These are phyloP conservation scores for Catocala fraxini DNA, from an alignment of 2,888 invertebrate species.

Conservation along the genomic window DNA sequence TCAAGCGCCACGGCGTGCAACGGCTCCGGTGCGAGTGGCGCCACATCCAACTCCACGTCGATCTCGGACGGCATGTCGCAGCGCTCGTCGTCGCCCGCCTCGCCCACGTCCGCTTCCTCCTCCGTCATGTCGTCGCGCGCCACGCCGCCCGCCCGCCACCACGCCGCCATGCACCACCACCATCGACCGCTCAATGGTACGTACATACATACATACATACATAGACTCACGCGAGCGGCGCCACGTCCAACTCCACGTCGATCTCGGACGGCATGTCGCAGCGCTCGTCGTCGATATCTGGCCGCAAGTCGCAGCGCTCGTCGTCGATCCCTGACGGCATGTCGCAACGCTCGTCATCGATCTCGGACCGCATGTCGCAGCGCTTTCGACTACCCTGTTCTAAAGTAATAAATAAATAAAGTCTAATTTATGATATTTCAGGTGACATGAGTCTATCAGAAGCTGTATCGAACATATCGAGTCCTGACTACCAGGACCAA, in stretches of 20 bases:
- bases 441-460: conserved; percentile 94
- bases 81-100: conserved; percentile 91
- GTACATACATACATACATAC: background rate
- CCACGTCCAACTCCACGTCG: conserved; percentile 88
- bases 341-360: conserved; percentile 73
- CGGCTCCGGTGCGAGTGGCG: conserved; percentile 89
- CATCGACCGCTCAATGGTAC: conserved; percentile 78
- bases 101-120: conserved; percentile 95
- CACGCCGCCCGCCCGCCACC: conserved; percentile 72
- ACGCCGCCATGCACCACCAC: conserved; percentile 58
- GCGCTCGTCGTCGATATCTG: conserved; percentile 92
- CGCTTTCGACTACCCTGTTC: background rate
- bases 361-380: background rate
- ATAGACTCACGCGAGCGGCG: conserved; percentile 73
- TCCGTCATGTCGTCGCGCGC: conserved; percentile 94
- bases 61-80: conserved; percentile 85
- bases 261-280: conserved; percentile 85
- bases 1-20: conserved; percentile 88
- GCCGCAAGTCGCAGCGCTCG: conserved; percentile 93
- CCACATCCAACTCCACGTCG: conserved; percentile 88
- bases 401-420: background rate
- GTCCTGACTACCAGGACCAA: conserved; percentile 96
- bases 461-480: conserved; percentile 96
- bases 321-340: conserved; percentile 86
- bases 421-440: conserved; percentile 55